Evolutionary conservation across 2,888 invertebrate genomes (phyloP), one percentile per base, ranked within the genome.

Genomic region (Philaethria dido): DNA sequence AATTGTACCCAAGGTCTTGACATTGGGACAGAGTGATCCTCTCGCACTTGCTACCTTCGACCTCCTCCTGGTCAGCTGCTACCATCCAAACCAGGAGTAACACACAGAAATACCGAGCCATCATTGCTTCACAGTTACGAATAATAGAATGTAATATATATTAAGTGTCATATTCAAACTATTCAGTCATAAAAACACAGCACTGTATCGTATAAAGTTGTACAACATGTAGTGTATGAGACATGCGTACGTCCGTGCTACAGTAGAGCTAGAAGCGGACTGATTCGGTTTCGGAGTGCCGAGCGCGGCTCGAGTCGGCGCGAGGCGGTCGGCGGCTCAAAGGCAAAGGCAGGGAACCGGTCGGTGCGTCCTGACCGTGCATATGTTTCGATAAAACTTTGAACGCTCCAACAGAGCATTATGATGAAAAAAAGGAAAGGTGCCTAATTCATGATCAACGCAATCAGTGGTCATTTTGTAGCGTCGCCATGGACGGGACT

Each of bases 1-100:
- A 94, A 89, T 97, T 97, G 91, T 98, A 98, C 75, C 96, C 95
- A 83, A 98, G 92, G 78, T 96, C 96, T 83, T 95, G 95, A 84
- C 98, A 98, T 87, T 96, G 93, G 52, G 96, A 95, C 68, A 97
- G 95, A 64, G 93, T 94, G 80, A 98, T 97, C 79, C 94, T 93
- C 88, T 97, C 96, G 87, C 98, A 98, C 82, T 95, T 95, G 64
- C 88, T 91, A 80, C 91, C 89, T 77, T 93, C 86, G 72, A 78
- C 74, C 76, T 91, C 85, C 72, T 92, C 89, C 75, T 90, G 88
- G 72, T 89, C 89, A 74, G 91, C 88, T 72, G 88, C 81, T 72
- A 85, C 84, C 82, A 87, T 82, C 83, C 84, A 82, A 69, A 73
- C 78, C 76, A 84, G 79, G 71, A 89, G 73, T 70, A 87, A 71